phyloP scores from a whole-genome alignment of 2,797 vertebrate genomes.

The Miichthys miiuy region DNA sequence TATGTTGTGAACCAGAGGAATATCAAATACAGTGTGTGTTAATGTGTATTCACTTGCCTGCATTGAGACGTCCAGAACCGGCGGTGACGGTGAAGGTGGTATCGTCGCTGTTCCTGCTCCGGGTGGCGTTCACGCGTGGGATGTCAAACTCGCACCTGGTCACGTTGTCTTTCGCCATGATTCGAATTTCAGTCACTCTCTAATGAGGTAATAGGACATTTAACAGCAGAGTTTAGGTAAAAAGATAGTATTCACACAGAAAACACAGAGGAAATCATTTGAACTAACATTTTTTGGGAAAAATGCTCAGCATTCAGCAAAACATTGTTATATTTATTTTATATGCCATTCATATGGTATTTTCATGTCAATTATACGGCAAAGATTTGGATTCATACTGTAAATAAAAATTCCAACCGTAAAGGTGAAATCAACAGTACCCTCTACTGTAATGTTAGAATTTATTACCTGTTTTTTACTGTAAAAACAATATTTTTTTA shows the following conservation, averaged over 20 bases:
- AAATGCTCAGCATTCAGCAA: too few species aligned
- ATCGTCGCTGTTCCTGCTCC: rapidly evolving
- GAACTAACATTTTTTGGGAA: too few species aligned
- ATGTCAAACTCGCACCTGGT: constrained; percentile 59
- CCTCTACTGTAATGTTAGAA: too few species aligned
- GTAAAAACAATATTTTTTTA: too few species aligned
- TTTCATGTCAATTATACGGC: too few species aligned
- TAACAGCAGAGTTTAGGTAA: background rate
- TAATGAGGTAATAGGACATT: constrained; percentile 1
- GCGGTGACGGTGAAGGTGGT: background rate
- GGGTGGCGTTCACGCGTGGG: background rate
- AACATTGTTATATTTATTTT: too few species aligned
- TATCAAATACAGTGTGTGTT: background rate
- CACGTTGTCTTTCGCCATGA: rapidly evolving
- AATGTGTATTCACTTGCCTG: constrained; percentile 36
- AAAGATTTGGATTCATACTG: too few species aligned
- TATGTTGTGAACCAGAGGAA: background rate
- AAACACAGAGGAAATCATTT: too few species aligned
- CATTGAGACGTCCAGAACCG: rapidly evolving
- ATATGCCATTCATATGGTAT: too few species aligned
- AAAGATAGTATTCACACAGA: background rate
- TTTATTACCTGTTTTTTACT: too few species aligned
- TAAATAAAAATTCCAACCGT: too few species aligned
- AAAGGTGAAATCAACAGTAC: too few species aligned
- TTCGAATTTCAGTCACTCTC: background rate